A percentile compares a stretch with the other conserved stretches of the same genome.
Conservation (phyloP, 2,888 invertebrate genomes). For the Chloroclysta siterata region DNA sequence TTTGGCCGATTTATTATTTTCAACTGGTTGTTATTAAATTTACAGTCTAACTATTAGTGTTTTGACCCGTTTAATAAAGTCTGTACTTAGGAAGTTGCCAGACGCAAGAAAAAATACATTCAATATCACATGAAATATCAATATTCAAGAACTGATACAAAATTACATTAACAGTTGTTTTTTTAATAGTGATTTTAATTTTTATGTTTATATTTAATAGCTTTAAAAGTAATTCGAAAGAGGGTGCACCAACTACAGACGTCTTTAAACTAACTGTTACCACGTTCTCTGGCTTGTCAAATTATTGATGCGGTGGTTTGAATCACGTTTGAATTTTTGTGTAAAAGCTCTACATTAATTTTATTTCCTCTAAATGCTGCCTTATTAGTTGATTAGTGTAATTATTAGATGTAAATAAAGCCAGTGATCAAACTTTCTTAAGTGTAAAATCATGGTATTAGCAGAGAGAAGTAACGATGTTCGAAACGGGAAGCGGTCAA, state of each 20-base stretch:
- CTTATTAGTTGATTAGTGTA: conserved; percentile 41
- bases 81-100: conserved; percentile 64
- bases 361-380: conserved; percentile 48
- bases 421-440: conserved; percentile 56
- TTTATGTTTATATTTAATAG: not conserved
- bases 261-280: conserved; percentile 61
- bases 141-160: not conserved
- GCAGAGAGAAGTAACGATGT: conserved; percentile 94
- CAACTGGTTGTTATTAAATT: not conserved
- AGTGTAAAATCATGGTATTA: conserved; percentile 90
- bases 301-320: conserved; percentile 85
- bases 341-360: conserved; percentile 68
- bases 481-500: conserved; percentile 94
- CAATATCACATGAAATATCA: not conserved
- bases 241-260: conserved; percentile 64
- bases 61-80: conserved; percentile 49
- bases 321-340: conserved; percentile 84
- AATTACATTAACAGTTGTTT: not conserved
- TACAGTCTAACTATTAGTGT: conserved; percentile 29
- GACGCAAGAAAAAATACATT: not conserved
- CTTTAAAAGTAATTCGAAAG: not conserved
- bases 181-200: not conserved
- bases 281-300: conserved; percentile 72
- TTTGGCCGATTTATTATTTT: not conserved
- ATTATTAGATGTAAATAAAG: conserved; percentile 45